Conservation (phyloP, 1,140 invertebrate species). For the Solenopsis fugax region DNA sequence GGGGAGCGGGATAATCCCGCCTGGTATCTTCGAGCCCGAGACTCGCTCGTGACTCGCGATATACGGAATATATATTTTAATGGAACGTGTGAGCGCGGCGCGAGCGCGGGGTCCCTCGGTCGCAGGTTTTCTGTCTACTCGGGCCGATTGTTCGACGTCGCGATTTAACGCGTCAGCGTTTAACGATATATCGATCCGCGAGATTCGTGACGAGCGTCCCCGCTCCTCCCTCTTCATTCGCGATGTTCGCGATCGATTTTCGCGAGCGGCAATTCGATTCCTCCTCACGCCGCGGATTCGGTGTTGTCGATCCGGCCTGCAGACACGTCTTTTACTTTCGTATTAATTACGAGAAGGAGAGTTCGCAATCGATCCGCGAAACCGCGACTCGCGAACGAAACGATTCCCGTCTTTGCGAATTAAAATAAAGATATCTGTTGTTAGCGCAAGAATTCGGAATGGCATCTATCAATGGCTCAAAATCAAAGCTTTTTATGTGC, state of each 20-base stretch:
- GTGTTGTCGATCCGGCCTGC: no score
- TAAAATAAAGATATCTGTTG: no score
- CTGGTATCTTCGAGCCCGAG: background rate
- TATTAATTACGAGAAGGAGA: no score
- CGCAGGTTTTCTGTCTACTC: background rate
- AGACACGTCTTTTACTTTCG: no score
- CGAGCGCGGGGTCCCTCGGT: background rate
- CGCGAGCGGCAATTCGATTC: background rate
- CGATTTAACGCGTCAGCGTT: background rate
- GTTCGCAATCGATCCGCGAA: no score
- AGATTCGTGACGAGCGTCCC: slow-evolving; percentile 16
- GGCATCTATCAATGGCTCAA: no score
- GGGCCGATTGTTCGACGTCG: slow-evolving; percentile 37
- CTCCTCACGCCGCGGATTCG: background rate
- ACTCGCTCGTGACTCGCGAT: slow-evolving; percentile 13
- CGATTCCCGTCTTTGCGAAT: no score
- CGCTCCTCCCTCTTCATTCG: no score
- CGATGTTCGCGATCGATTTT: background rate
- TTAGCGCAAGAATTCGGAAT: no score
- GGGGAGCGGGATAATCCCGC: slow-evolving; percentile 20
- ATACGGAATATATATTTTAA: slow-evolving; percentile 21
- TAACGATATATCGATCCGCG: background rate
- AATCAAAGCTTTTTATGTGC: no score
- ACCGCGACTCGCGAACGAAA: no score
- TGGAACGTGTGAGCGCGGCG: slow-evolving; percentile 5